These are phyloP conservation scores for Chondrosia reniformis DNA, from an alignment of 37 sponge, comb jelly and placozoan genomes.

Conservation along the genomic window DNA sequence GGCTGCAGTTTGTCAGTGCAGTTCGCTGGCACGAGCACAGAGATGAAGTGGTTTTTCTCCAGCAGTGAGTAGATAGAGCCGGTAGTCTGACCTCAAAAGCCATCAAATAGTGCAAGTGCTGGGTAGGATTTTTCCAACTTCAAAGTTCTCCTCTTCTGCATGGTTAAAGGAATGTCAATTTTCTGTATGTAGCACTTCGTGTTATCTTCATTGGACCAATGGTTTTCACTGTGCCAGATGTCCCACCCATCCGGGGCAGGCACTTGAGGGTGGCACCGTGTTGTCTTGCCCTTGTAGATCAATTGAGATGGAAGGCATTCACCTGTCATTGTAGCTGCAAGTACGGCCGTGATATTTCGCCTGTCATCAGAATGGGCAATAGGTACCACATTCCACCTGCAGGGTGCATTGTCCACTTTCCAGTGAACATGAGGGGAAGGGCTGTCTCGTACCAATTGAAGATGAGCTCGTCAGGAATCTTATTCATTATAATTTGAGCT, in stretches of 20 bases:
- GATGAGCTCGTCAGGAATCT: neutral
- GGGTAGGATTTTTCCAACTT: constrained; percentile 2
- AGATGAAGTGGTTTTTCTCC: constrained; percentile 2
- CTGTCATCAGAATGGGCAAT: constrained; percentile 4
- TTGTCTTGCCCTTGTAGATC: constrained; percentile 12
- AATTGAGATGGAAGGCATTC: constrained; percentile 15
- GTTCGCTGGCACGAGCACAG: neutral
- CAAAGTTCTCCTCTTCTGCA: neutral
- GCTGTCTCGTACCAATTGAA: neutral
- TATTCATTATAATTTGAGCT: neutral
- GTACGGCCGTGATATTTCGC: constrained; percentile 7
- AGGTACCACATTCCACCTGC: constrained; percentile 5
- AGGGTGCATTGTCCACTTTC: constrained; percentile 15
- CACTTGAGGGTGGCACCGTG: constrained; percentile 25
- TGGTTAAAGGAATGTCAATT: neutral
- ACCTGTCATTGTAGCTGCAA: constrained; percentile 20
- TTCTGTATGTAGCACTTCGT: constrained; percentile 9
- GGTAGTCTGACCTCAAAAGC: neutral
- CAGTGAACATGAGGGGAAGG: constrained; percentile 1
- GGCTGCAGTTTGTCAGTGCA: constrained; percentile 22
- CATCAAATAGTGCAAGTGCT: constrained; percentile 2
- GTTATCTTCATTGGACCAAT: constrained; percentile 19
- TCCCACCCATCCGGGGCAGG: constrained; percentile 17
- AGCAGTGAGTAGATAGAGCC: neutral
- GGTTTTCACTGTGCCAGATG: constrained; percentile 18